A percentile compares a stretch with the other conserved stretches of the same genome.
Evolutionary conservation across 1,140 invertebrate genomes (phyloP).

Genomic region (Phortica variegata): DNA sequence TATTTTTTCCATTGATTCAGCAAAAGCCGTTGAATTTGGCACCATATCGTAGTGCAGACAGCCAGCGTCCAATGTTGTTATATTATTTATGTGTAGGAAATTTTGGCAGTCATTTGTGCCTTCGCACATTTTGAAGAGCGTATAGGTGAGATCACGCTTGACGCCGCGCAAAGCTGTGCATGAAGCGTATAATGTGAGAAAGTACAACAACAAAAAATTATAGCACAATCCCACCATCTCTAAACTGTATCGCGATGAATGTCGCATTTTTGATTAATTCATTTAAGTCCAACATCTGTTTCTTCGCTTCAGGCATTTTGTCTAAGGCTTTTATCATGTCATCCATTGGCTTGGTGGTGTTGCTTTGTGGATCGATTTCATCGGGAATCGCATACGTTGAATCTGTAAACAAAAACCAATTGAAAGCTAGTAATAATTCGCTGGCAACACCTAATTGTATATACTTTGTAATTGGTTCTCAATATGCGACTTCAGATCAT

Average conservation of each 20-base stretch:
- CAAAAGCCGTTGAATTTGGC: not conserved
- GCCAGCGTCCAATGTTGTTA: constrained; percentile 8
- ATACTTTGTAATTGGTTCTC: too few species aligned
- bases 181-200: not conserved
- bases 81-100: constrained; percentile 9
- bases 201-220: not conserved
- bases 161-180: constrained; percentile 5
- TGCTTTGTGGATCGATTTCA: too few species aligned
- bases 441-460: too few species aligned
- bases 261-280: too few species aligned
- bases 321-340: too few species aligned
- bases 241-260: constrained; percentile 12
- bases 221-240: constrained; percentile 6
- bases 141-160: constrained; percentile 4
- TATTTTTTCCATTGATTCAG: not conserved
- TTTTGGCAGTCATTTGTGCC: constrained; percentile 1
- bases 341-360: too few species aligned
- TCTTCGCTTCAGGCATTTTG: too few species aligned
- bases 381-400: too few species aligned
- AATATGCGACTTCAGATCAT: too few species aligned
- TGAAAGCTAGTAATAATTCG: too few species aligned
- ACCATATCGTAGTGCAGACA: constrained; percentile 18
- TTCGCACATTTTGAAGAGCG: not conserved
- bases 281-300: too few species aligned
- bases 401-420: too few species aligned